phyloP scores from a whole-genome alignment of 2,888 invertebrate genomes.

The Caenorhabditis zanzibari region DNA sequence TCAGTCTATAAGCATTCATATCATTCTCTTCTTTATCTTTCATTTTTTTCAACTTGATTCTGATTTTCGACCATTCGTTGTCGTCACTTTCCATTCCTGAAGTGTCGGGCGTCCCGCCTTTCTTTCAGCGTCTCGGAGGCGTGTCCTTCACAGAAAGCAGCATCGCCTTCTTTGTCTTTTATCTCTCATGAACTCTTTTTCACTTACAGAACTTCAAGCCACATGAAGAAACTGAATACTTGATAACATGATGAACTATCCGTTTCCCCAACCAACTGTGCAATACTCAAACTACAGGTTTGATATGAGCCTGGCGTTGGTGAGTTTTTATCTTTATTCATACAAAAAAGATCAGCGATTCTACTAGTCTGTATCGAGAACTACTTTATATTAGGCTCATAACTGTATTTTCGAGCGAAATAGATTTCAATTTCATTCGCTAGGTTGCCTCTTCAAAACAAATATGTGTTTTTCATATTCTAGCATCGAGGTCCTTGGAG shows the following conservation, averaged over 20 bases:
- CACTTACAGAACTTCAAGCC: background rate
- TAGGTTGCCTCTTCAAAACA: too few relatives aligned
- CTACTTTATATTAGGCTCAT: too few relatives aligned
- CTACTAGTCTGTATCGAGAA: too few relatives aligned
- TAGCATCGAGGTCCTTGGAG: too few relatives aligned
- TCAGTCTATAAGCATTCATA: background rate
- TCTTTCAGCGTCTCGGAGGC: slow-evolving; percentile 25
- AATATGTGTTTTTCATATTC: too few relatives aligned
- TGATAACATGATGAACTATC: slow-evolving; percentile 18
- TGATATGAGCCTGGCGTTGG: slow-evolving; percentile 27
- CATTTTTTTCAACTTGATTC: background rate
- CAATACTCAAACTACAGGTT: slow-evolving; percentile 30
- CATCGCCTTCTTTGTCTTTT: background rate
- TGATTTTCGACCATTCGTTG: slow-evolving; percentile 9
- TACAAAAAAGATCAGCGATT: too few relatives aligned
- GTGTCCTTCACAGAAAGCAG: slow-evolving; percentile 15
- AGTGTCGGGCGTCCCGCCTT: slow-evolving; percentile 29
- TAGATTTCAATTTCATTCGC: too few relatives aligned
- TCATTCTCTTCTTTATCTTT: background rate
- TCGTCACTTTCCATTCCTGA: slow-evolving; percentile 21
- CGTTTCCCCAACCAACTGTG: slow-evolving; percentile 27
- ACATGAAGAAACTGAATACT: background rate
- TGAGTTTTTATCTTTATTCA: slow-evolving; percentile 3
- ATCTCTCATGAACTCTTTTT: background rate
- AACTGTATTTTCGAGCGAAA: too few relatives aligned